Conservation (phyloP, 2,888 invertebrate genomes). For the Lasioglossum malachurum region DNA sequence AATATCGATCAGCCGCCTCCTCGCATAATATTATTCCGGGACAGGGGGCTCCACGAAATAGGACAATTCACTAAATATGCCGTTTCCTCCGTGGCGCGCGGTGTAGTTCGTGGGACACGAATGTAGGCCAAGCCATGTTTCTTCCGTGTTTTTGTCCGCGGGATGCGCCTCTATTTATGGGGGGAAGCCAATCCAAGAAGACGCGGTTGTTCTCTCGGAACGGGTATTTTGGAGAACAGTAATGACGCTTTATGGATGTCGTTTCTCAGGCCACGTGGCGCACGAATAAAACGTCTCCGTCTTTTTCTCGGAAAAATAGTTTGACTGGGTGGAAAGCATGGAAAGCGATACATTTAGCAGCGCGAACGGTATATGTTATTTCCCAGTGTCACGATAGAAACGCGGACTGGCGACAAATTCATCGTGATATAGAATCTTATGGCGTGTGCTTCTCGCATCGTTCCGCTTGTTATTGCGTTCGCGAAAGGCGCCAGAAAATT, state of each 20-base stretch:
- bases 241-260: constrained; percentile 40
- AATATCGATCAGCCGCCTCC: constrained; percentile 16
- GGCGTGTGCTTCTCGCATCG: not conserved
- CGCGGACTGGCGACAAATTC: not conserved
- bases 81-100: constrained; percentile 49
- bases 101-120: constrained; percentile 58
- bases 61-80: constrained; percentile 79
- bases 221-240: constrained; percentile 44
- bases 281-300: constrained; percentile 30
- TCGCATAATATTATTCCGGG: constrained; percentile 75
- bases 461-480: not conserved
- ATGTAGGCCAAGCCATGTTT: constrained; percentile 64
- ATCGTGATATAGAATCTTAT: not conserved
- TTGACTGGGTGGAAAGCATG: not conserved
- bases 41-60: constrained; percentile 72
- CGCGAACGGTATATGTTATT: not conserved
- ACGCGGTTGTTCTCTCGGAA: constrained; percentile 21
- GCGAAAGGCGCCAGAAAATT: not conserved
- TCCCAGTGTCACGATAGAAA: not conserved
- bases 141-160: constrained; percentile 66
- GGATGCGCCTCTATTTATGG: constrained; percentile 49
- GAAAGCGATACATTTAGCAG: not conserved
- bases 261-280: constrained; percentile 30
- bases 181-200: constrained; percentile 59
- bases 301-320: constrained; percentile 16